Evolutionary conservation across 1,140 invertebrate species (phyloP), one percentile per base, ranked within the genome.

Genomic region (Heliconius eleuchia): DNA sequence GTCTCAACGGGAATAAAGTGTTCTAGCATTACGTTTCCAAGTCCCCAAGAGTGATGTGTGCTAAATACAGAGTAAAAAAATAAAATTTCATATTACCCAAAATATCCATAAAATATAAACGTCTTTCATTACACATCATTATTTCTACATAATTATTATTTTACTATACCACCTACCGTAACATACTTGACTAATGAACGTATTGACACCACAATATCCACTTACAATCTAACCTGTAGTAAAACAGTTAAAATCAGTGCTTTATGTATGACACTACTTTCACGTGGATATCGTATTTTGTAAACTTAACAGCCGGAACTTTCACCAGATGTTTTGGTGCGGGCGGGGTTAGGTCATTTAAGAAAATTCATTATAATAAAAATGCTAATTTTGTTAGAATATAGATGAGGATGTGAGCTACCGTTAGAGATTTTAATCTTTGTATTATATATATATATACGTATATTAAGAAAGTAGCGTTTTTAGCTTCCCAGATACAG

Each of bases 251-350:
- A 66, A 66, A 66, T 27, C 23, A 66, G 23, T 27, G 60, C 13
- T 6, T 66, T 66, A 66, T 13, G 60, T 66, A 66, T 27, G 27
- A 18, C 13, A 30, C 60, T 27, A 66, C 76, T 78, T 78, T 73
- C 71, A 78, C 76, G 46, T 78, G 71, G 34, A 55, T 52, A 52
- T 37, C 76, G 76, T 23, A 78, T 78, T 73, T 78, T 57, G 76
- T 78, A 39, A 78, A 78, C 11, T 73, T 78, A 78, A 52, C 27
- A 5, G 23, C 30, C 71, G 11, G 16, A 19, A 78, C 76, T 78
- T 78, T 78, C 76, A 78, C 76, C 76, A 78, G 55, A 42, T 78
- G 71, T 78, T 78, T 73, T n/a, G 71, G 71, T 71, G n/a, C 60
- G 60, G 60, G 74, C 50, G 8, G 6, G 34, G 34, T 70, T 73